Percentiles rank a stretch among this genome's conserved stretches.
Evolutionary conservation across 2,797 vertebrate species (phyloP).

Genomic region (Ispidina picta): DNA sequence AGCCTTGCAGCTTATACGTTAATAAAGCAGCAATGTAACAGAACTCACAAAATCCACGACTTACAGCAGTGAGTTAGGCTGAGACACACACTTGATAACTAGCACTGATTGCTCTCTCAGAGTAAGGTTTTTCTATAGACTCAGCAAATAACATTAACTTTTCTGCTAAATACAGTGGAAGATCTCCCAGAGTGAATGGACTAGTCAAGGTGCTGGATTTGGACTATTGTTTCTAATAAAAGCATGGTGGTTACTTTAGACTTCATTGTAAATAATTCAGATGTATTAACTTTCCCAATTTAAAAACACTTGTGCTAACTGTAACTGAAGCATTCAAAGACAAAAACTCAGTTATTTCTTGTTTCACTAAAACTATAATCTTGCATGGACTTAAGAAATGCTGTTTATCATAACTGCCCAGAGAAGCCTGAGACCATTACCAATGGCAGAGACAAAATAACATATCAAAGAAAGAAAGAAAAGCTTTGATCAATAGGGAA

Average conservation of each 20-base stretch:
- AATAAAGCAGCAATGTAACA: background rate
- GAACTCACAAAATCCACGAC: background rate
- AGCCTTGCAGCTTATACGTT: background rate
- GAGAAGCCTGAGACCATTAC: slow-evolving; percentile 35
- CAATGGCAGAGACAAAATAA: slow-evolving; percentile 66
- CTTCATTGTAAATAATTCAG: slow-evolving; percentile 41
- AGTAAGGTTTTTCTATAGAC: background rate
- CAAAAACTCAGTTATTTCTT: slow-evolving; percentile 38
- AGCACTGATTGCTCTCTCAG: background rate
- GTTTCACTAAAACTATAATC: slow-evolving; percentile 47
- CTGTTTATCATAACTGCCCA: slow-evolving; percentile 52
- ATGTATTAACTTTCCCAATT: slow-evolving; percentile 14
- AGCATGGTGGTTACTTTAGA: background rate
- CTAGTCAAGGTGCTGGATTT: background rate
- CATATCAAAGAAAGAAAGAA: slow-evolving; percentile 68
- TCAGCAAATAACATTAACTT: background rate
- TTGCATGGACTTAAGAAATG: slow-evolving; percentile 43
- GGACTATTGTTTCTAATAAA: background rate
- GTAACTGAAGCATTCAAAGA: slow-evolving; percentile 42
- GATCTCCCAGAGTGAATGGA: background rate
- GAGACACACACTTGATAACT: background rate
- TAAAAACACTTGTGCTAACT: slow-evolving; percentile 18
- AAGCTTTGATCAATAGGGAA: slow-evolving; percentile 80
- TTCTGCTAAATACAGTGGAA: background rate
- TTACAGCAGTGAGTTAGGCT: background rate